A percentile compares a stretch with the other conserved stretches of the same genome.
phyloP scores from a whole-genome alignment of 2,797 vertebrate species.

The Malacoraja senta region DNA sequence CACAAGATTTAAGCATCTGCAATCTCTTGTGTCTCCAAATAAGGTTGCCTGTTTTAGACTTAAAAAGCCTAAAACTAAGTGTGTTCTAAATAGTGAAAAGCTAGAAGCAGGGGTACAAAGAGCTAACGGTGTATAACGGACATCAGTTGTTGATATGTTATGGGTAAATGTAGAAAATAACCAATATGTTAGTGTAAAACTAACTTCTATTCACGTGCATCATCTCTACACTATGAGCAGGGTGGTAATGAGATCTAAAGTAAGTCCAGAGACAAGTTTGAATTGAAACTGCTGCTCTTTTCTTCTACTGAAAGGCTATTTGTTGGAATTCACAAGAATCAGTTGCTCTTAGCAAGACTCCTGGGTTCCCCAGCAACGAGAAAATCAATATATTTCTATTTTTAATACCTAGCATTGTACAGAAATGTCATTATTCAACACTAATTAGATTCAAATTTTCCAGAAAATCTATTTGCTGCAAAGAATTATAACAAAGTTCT shows the following conservation, averaged over 20 bases:
- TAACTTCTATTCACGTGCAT: no score
- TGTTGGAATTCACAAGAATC: background rate
- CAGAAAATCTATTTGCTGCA: slow-evolving; percentile 10
- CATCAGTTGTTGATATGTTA: no score
- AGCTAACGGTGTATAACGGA: no score
- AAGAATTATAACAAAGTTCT: background rate
- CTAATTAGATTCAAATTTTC: background rate
- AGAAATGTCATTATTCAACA: background rate
- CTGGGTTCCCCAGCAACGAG: background rate
- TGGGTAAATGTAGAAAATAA: no score
- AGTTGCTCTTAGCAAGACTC: background rate
- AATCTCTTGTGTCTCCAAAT: no score
- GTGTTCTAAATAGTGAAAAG: no score
- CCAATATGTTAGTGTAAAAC: no score
- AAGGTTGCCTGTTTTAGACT: no score
- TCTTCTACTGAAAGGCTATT: background rate
- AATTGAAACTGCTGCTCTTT: background rate
- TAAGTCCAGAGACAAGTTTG: background rate
- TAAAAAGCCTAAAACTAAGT: no score
- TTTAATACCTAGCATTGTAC: background rate
- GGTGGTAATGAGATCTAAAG: background rate
- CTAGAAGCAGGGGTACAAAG: no score
- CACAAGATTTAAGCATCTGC: no score
- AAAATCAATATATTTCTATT: background rate
- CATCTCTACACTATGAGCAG: background rate